phyloP scores from a whole-genome alignment of 2,113 vertebrate species.

The Poecile atricapillus region DNA sequence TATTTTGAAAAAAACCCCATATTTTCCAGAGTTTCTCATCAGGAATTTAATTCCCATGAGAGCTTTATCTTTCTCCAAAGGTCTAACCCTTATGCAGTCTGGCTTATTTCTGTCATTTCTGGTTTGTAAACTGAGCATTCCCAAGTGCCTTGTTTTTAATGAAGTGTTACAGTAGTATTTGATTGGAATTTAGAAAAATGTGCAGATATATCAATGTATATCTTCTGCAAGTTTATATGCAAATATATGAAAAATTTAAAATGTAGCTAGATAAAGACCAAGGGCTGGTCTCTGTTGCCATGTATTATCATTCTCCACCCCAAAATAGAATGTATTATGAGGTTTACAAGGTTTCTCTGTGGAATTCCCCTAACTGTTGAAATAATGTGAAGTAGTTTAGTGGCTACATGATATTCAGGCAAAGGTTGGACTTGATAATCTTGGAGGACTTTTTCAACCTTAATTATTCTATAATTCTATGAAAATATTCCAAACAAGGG shows the following conservation, averaged over 20 bases:
- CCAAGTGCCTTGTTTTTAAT: slow-evolving; percentile 42
- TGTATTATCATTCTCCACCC: rapidly evolving
- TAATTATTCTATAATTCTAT: background rate
- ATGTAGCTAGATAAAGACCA: background rate
- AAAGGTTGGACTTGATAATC: background rate
- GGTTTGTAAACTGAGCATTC: background rate
- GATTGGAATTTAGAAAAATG: slow-evolving; percentile 1
- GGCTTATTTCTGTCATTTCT: slow-evolving; percentile 16
- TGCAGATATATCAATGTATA: background rate
- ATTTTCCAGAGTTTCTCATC: background rate
- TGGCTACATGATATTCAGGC: background rate
- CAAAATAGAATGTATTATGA: background rate
- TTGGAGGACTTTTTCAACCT: background rate
- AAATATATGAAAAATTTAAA: background rate
- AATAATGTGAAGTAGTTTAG: background rate
- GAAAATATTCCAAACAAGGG: background rate
- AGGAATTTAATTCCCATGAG: background rate
- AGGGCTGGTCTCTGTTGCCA: background rate
- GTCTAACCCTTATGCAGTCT: background rate
- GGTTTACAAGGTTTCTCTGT: background rate
- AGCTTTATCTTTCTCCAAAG: background rate
- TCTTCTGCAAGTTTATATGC: background rate
- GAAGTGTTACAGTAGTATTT: slow-evolving; percentile 26
- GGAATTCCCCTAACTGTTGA: background rate
- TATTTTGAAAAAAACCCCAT: background rate